phyloP scores from a whole-genome alignment of 2,113 vertebrate species.

The Petrocephalus microphthalmus region DNA sequence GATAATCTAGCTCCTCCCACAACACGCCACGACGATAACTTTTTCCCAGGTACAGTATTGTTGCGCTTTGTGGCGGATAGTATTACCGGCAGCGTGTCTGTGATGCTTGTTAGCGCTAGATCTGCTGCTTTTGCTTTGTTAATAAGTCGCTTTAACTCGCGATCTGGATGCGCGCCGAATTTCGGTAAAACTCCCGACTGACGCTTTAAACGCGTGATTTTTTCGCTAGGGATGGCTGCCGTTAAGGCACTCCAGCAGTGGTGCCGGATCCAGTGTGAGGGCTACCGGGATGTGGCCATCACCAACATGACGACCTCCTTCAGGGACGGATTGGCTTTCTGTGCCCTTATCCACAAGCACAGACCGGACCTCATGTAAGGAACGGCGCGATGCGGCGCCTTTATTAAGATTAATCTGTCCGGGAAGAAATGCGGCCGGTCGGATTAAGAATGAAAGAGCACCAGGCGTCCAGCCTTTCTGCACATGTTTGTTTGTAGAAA shows the following conservation, averaged over 20 bases:
- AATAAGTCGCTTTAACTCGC: too few relatives aligned
- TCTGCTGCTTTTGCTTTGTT: not conserved
- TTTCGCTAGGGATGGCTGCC: conserved; percentile 67
- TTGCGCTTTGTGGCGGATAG: not conserved
- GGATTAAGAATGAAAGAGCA: not conserved
- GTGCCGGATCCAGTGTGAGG: conserved; percentile 81
- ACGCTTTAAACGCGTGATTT: not conserved
- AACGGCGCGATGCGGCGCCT: not conserved
- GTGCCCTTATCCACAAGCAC: conserved; percentile 89
- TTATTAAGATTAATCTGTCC: not conserved
- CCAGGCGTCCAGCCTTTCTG: not conserved
- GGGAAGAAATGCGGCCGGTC: not conserved
- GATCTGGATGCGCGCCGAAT: not conserved
- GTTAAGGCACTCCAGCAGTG: conserved; percentile 87
- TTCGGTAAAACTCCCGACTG: not conserved
- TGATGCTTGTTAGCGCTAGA: not conserved
- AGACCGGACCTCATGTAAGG: conserved; percentile 92
- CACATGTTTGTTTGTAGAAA: not conserved
- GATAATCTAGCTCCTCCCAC: not conserved
- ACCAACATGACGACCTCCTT: conserved; percentile 98
- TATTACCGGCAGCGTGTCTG: not conserved
- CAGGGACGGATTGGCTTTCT: conserved; percentile 92
- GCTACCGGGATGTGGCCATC: conserved; percentile 81
- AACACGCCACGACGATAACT: not conserved
- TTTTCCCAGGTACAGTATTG: not conserved